Percentiles rank a stretch among this genome's conserved stretches.
These are phyloP conservation scores for Pogonus chalceus DNA, from an alignment of 1,140 invertebrate genomes.

Conservation along the genomic window DNA sequence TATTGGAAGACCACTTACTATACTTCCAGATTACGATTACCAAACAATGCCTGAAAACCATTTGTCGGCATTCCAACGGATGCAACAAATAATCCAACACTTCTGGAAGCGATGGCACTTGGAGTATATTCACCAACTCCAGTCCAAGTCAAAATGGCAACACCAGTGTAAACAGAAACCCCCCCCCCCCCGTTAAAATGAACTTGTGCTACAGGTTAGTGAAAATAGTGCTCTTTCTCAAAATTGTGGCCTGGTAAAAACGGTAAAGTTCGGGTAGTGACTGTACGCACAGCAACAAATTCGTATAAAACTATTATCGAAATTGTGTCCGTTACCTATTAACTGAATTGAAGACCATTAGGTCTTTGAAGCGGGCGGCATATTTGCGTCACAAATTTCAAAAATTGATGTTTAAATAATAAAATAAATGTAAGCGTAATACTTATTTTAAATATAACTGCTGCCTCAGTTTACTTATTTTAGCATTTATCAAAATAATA, in stretches of 20 bases:
- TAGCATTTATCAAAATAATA: too few species aligned
- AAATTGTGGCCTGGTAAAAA: neutral
- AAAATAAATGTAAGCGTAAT: too few species aligned
- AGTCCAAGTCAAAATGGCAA: conserved; percentile 21
- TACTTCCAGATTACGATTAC: conserved; percentile 17
- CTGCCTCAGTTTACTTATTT: too few species aligned
- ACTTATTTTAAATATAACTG: too few species aligned
- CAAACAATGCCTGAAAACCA: conserved; percentile 13
- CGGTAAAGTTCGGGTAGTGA: neutral
- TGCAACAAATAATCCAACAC: conserved; percentile 19
- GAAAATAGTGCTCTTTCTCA: neutral
- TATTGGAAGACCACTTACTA: conserved; percentile 25
- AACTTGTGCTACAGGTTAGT: neutral
- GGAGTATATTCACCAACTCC: conserved; percentile 20
- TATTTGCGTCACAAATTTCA: too few species aligned
- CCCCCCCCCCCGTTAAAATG: neutral
- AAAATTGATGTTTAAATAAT: too few species aligned
- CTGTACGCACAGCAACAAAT: neutral
- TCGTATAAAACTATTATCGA: neutral
- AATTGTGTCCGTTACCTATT: neutral
- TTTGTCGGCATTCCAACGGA: conserved; percentile 20
- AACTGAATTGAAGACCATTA: too few species aligned
- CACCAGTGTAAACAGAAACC: neutral
- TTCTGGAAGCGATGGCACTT: conserved; percentile 26
- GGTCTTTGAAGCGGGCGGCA: too few species aligned